Base-by-base conservation (phyloP, 2,888 invertebrate species). In the Diabrotica balteata region DNA sequence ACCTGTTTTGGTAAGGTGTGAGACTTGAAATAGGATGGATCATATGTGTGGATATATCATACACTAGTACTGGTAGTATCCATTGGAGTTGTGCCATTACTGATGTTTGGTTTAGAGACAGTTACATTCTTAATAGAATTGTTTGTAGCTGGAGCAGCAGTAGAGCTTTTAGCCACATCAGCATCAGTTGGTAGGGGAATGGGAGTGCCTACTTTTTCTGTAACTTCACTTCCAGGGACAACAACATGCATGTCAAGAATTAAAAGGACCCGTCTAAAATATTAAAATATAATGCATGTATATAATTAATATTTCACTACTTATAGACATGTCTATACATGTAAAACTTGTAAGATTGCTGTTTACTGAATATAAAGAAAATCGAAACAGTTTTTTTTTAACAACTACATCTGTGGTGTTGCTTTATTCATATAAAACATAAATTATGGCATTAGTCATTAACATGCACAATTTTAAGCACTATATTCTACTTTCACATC, bases 1-100 rank as follows among this genome's bases (percentile, higher is more conserved):
- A 92, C 92, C 91, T 94, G 83, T 96, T 97, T 80, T 96, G 96
- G 83, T 97, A 98, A 1, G 97, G 97, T 75, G 94, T 97, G 9
- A 98, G 87, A 75, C 93, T 93, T 11, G 89, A 86, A 77, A 98
- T 97, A 0, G 96, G 93, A 83, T 91, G 89, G 42, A 90, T 88
- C 82, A 88, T 84, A 73, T 86, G 86, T 53, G 74, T 73, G 43
- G 67, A 55, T 17, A 77, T 46, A 62, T 63, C 68, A 45, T 49
- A n/a, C 47, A 10, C 43, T 49, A 43, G 9, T 57, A 17, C 17
- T 8, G n/a, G 22, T 59, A 10, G 59, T 60, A 50, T 59, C 61
- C 57, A 67, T 63, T 11, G 55, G 53, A 17, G 63, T 11, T 32
- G 32, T 32, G 32, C 32, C 32, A 47, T 67, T 70, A 44, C 51